Percentiles rank a stretch among this genome's conserved stretches.
phyloP scores from a whole-genome alignment of 2,888 invertebrate genomes.

The Subacronicta megacephala region DNA sequence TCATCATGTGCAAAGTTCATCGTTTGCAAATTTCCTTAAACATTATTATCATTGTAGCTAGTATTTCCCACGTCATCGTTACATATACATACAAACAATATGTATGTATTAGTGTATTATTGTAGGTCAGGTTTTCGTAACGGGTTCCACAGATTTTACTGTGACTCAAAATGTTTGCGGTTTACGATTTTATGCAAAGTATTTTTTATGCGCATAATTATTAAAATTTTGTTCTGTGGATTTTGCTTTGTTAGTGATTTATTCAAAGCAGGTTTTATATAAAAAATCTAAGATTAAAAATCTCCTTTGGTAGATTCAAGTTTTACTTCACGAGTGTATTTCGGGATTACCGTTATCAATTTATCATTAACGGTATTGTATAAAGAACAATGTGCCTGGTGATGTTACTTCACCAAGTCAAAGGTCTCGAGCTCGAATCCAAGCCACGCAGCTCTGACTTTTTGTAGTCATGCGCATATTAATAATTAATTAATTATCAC shows the following conservation, averaged over 20 bases:
- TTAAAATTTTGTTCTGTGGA: neutral
- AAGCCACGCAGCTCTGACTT: too few relatives aligned
- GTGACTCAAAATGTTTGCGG: slow-evolving; percentile 10
- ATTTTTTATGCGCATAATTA: slow-evolving; percentile 3
- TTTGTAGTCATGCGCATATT: too few relatives aligned
- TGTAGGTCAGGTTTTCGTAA: slow-evolving; percentile 72
- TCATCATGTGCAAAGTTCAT: slow-evolving; percentile 1
- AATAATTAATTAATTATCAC: too few relatives aligned
- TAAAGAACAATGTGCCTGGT: too few relatives aligned
- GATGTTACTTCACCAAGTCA: too few relatives aligned
- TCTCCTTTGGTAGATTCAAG: too few relatives aligned
- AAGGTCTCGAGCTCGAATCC: too few relatives aligned
- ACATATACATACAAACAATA: slow-evolving; percentile 33
- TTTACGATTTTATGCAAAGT: slow-evolving; percentile 26
- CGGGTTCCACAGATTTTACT: slow-evolving; percentile 41
- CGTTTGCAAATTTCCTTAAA: slow-evolving; percentile 44
- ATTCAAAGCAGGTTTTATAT: neutral
- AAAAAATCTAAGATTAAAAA: too few relatives aligned
- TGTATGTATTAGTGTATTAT: slow-evolving; percentile 54
- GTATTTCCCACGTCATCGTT: slow-evolving; percentile 56
- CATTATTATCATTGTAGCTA: slow-evolving; percentile 27
- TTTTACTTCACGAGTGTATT: too few relatives aligned
- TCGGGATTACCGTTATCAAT: too few relatives aligned
- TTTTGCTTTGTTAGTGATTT: too few relatives aligned
- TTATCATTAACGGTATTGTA: too few relatives aligned